Evolutionary conservation across 1,140 invertebrate species (phyloP).

Genomic region (Orius laevigatus): DNA sequence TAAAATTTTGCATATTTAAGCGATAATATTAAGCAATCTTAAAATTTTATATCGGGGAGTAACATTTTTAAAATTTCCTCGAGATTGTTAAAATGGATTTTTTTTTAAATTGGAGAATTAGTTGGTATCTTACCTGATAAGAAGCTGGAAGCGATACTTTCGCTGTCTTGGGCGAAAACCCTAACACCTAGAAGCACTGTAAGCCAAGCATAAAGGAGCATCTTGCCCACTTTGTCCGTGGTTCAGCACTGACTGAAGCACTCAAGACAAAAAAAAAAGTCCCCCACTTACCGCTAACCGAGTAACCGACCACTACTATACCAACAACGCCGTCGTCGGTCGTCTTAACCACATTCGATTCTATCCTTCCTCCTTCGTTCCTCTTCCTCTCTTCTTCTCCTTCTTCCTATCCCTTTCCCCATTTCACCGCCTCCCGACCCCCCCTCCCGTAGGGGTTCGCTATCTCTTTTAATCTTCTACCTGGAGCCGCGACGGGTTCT

Average conservation of each 20-base stretch:
- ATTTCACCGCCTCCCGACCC: too few species aligned
- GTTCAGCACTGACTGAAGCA: not conserved
- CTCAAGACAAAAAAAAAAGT: slow-evolving; percentile 1
- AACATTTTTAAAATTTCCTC: too few species aligned
- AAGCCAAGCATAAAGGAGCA: slow-evolving; percentile 7
- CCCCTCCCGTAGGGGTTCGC: too few species aligned
- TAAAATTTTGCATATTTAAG: too few species aligned
- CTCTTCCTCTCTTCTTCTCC: slow-evolving; percentile 4
- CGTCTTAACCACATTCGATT: too few species aligned
- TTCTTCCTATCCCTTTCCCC: slow-evolving; percentile 6
- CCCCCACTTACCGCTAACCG: not conserved
- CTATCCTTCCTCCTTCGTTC: not conserved
- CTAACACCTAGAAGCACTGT: slow-evolving; percentile 15
- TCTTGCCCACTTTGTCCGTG: not conserved
- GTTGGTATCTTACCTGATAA: slow-evolving; percentile 42
- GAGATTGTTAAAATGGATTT: not conserved
- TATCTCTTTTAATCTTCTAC: too few species aligned
- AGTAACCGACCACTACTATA: not conserved
- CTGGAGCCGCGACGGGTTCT: too few species aligned
- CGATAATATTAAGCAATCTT: too few species aligned
- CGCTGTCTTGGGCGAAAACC: slow-evolving; percentile 40
- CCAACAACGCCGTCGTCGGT: not conserved
- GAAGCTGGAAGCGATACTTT: slow-evolving; percentile 58
- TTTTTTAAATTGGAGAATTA: not conserved
- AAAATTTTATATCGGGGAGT: too few species aligned